Evolutionary conservation across 2,113 vertebrate species (phyloP), one percentile per base, ranked within the genome.

Genomic region (Pholis gunnellus): DNA sequence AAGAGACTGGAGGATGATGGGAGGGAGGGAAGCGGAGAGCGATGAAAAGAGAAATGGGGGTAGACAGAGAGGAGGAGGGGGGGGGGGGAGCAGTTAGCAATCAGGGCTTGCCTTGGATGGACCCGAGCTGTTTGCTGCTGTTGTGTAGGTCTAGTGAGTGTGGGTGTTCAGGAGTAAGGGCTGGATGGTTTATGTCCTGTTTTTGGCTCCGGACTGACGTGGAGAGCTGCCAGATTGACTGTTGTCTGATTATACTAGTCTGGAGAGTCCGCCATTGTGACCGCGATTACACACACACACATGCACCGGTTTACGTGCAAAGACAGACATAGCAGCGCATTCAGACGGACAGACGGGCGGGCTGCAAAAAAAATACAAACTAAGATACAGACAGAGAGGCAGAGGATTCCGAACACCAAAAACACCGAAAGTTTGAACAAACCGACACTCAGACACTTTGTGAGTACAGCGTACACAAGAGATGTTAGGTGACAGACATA

Each of bases 401-500:
- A 52, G 11, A 59, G 6, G 25, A 59, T 6, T 31, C 29, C n/a
- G 3, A 36, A 77, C 68, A 50, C 64, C 57, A 67, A 76, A 76
- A 84, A 82, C 31, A 60, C 27, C 72, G 15, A 85, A 79, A 87
- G 71, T 88, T 83, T 78, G 56, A 75, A 56, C 76, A 20, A 64
- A 79, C 75, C 76, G 60, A 31, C 65, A 31, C 59, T 74, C 20
- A 57, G 22, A 60, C 56, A 80, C 60, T 82, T 75, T 74, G 68
- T 82, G 73, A 79, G 66, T 75, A 44, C 72, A 59, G 54, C 70
- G 71, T 75, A 79, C 89, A 85, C 82, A 73, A 84, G 86, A 87
- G 88, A 91, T 80, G 74, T 75, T 44, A 88, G 88, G 90, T 89
- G 92, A 91, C 90, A 91, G 89, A 92, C 90, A 93, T 50, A 84